These are phyloP conservation scores for Ephydatia muelleri DNA, from an alignment of 37 sponge, comb jelly and placozoan genomes.

Conservation along the genomic window DNA sequence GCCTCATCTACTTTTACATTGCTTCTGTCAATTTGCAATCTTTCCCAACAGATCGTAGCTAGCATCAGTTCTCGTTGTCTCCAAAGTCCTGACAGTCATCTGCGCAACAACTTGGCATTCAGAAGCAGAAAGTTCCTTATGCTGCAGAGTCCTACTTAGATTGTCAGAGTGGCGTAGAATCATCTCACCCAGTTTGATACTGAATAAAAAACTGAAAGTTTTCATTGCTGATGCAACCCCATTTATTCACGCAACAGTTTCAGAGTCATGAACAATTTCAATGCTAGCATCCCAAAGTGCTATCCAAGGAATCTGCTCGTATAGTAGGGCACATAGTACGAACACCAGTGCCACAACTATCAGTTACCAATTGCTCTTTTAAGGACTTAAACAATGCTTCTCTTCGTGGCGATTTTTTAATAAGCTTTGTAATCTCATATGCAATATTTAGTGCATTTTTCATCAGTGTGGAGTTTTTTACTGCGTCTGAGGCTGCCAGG, in stretches of 20 bases:
- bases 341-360: constrained; percentile 21
- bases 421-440: constrained; percentile 57
- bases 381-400: constrained; percentile 33
- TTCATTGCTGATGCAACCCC: constrained; percentile 33
- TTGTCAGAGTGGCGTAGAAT: constrained; percentile 28
- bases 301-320: constrained; percentile 27
- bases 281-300: constrained; percentile 6
- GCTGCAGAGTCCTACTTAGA: constrained; percentile 32
- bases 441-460: constrained; percentile 44
- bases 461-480: constrained; percentile 36
- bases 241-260: constrained; percentile 28
- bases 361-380: constrained; percentile 19
- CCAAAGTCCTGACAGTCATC: background rate
- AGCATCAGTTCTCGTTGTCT: constrained; percentile 13
- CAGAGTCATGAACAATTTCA: background rate
- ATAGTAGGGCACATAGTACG: constrained; percentile 53
- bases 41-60: constrained; percentile 11
- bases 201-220: constrained; percentile 32
- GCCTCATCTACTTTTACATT: background rate
- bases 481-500: constrained; percentile 47
- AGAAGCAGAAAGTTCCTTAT: constrained; percentile 28
- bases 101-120: constrained; percentile 24
- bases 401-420: constrained; percentile 64
- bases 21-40: background rate
- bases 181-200: background rate